Evolutionary conservation across 2,797 vertebrate species (phyloP).

Genomic region (Mallotus villosus): DNA sequence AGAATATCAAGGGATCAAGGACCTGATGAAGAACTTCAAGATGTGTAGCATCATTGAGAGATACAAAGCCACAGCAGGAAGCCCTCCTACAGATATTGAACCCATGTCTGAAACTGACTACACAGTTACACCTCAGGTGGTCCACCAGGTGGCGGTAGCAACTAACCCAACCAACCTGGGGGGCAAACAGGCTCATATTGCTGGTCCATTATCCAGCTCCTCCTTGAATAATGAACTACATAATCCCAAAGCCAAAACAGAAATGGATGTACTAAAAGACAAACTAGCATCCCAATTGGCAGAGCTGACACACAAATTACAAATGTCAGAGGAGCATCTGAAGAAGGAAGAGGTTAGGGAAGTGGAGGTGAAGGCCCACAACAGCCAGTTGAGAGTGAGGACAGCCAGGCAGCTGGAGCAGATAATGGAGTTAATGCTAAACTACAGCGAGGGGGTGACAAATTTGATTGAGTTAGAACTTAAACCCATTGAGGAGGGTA

Average conservation of each 20-base stretch:
- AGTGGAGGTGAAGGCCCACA: conserved; percentile 42
- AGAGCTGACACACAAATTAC: conserved; percentile 61
- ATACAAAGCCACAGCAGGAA: conserved; percentile 49
- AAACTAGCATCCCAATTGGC: conserved; percentile 58
- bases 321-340: conserved; percentile 54
- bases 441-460: conserved; percentile 51
- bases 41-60: conserved; percentile 62
- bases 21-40: conserved; percentile 61
- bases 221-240: conserved; percentile 25
- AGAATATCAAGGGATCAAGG: conserved; percentile 47
- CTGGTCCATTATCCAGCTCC: conserved; percentile 26
- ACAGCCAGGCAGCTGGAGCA: conserved; percentile 49
- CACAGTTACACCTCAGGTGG: not conserved
- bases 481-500: conserved; percentile 52
- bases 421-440: conserved; percentile 50
- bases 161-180: not conserved
- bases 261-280: conserved; percentile 55
- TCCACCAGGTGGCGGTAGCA: not conserved
- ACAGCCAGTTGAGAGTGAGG: conserved; percentile 58
- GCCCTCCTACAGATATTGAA: not conserved
- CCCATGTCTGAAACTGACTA: not conserved
- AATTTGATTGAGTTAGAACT: conserved; percentile 66
- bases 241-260: conserved; percentile 31
- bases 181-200: conserved; percentile 28
- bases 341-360: conserved; percentile 55